Base-by-base conservation (phyloP, 2,797 vertebrate genomes). In the Mico argentatus region DNA sequence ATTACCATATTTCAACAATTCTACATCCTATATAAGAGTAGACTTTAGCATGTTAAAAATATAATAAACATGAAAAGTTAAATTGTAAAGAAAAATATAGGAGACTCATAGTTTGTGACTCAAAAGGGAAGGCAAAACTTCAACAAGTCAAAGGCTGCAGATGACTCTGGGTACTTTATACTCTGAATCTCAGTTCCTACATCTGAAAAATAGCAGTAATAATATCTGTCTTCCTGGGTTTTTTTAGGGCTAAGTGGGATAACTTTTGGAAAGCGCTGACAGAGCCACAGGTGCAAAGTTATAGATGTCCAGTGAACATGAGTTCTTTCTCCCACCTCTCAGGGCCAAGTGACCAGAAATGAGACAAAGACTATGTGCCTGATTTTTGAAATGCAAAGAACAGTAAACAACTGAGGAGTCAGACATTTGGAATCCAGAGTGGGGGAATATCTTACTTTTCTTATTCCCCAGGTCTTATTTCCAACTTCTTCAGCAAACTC, bases 401-500 rank as follows among this genome's bases (percentile, higher is more conserved):
- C 44, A 57, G 22, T 46, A 36, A 26, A 50, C 30, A 59, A 73
- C 52, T 44, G 33, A 91, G 55, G 41, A 88, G 7, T 83, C 59
- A 91, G 55, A 91, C 24, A 57, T 57, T 11, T 90, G 33, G 44
- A 86, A 89, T 55, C 83, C 39, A 80, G 39, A 24, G 30, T 50
- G 5, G 59, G 55, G 7, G 44, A 46, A 7, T 39, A 79, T 7
- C 96, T 98, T 98, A 99, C 99, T 98, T 99, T 99, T 95, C 99
- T 99, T 98, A 98, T 98, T 92, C 99, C 99, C 99, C 98, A 99
- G 4, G 98, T 99, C 96, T 99, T 98, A 87, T 98, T 98, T 57
- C 99, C 99, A 57, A 99, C 97, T 93, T 99, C 99, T 96, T 99
- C 99, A 57, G 99, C 99, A 98, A 99, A 98, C 52, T 98, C 98